Conservation (phyloP, 2,113 vertebrate species). For the Corvus cornix region DNA sequence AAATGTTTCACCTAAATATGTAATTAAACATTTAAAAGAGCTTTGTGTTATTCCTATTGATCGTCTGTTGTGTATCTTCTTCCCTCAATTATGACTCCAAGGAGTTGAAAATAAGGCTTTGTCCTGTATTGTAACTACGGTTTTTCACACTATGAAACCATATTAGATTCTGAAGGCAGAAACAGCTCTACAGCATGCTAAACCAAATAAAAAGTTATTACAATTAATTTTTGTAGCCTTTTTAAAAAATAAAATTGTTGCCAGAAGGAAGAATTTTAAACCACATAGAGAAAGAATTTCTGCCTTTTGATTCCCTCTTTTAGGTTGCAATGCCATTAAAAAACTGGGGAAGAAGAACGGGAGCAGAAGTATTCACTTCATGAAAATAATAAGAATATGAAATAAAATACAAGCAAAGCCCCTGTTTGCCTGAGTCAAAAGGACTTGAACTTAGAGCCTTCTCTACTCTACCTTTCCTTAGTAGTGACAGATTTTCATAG, state of each 20-base stretch:
- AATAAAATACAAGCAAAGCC: background rate
- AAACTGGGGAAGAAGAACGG: accelerated
- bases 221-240: background rate
- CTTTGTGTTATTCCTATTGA: background rate
- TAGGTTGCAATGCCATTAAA: background rate
- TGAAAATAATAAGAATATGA: background rate
- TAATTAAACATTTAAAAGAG: background rate
- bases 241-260: background rate
- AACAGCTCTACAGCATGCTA: background rate
- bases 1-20: background rate
- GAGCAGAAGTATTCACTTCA: background rate
- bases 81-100: background rate
- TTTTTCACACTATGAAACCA: background rate
- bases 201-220: background rate
- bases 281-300: background rate
- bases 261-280: background rate
- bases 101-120: background rate
- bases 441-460: background rate
- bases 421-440: background rate
- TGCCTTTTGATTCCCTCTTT: background rate
- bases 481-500: background rate
- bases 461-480: background rate
- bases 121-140: background rate
- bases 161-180: background rate
- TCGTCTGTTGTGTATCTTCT: background rate